A percentile compares a stretch with the other conserved stretches of the same genome.
These are phyloP conservation scores for Anguilla marmorata DNA, from an alignment of 2,797 vertebrate genomes.

Conservation along the genomic window DNA sequence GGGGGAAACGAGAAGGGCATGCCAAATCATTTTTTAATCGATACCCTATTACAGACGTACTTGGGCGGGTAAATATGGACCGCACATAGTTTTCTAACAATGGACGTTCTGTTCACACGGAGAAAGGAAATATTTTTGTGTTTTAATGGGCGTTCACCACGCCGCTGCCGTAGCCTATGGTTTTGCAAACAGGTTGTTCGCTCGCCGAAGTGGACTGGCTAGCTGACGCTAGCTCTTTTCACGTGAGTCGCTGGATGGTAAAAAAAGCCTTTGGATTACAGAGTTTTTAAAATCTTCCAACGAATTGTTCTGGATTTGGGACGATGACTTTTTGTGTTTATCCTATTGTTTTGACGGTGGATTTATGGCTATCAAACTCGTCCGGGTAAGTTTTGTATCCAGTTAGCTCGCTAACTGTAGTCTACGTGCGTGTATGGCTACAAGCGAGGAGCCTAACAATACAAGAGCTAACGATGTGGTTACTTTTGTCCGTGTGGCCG, in stretches of 20 bases:
- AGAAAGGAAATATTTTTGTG: background rate
- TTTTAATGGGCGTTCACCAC: conserved; percentile 45
- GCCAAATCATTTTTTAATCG: conserved; percentile 48
- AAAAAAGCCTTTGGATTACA: background rate
- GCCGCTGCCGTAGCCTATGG: conserved; percentile 34
- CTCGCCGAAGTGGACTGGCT: conserved; percentile 22
- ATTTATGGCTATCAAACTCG: background rate
- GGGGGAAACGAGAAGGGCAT: conserved; percentile 32
- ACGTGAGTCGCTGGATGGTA: background rate
- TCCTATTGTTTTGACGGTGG: conserved; percentile 8
- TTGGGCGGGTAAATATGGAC: background rate
- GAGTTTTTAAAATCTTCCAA: background rate
- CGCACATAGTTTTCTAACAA: background rate
- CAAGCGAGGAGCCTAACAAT: background rate
- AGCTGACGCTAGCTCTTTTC: conserved; percentile 6
- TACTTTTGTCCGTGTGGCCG: background rate
- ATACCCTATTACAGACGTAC: background rate
- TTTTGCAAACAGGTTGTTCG: conserved; percentile 52
- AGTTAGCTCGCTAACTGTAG: background rate
- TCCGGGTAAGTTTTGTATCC: conserved; percentile 17
- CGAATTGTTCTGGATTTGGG: background rate
- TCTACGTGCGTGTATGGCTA: background rate
- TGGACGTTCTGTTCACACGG: background rate
- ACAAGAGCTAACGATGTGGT: background rate
- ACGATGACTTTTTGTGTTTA: background rate